These are phyloP conservation scores for Hypothenemus hampei DNA, from an alignment of 1,140 invertebrate species.

Conservation along the genomic window DNA sequence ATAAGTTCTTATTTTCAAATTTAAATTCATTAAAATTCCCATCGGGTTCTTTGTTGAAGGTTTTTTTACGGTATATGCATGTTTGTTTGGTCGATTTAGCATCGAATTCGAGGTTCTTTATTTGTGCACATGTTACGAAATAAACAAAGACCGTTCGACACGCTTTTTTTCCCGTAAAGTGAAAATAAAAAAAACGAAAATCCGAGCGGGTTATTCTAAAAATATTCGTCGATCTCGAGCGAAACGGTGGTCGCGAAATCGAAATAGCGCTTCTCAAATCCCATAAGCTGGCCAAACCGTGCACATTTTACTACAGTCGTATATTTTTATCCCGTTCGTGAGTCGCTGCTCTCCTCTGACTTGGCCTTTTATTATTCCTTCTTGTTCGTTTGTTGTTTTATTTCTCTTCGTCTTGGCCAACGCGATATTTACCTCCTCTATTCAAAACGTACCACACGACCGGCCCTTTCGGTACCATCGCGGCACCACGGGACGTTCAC, in stretches of 20 bases:
- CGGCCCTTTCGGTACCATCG: background rate
- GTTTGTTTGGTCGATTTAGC: too few species aligned
- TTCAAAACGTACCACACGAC: constrained; percentile 9
- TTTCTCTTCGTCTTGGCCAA: constrained; percentile 12
- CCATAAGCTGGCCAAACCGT: constrained; percentile 8
- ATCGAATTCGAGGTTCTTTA: too few species aligned
- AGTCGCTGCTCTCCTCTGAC: background rate
- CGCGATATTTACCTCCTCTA: too few species aligned
- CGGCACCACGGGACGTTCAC: constrained; percentile 17
- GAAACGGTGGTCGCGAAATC: constrained; percentile 20
- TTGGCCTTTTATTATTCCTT: constrained; percentile 5
- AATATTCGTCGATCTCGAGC: constrained; percentile 10
- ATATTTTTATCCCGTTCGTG: background rate
- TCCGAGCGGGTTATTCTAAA: constrained; percentile 12
- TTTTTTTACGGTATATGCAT: too few species aligned
- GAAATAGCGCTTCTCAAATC: constrained; percentile 10
- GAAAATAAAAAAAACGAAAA: constrained; percentile 9
- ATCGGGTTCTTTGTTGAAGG: too few species aligned
- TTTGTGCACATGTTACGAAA: background rate
- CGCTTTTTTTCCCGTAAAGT: constrained; percentile 5
- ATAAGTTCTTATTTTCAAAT: too few species aligned
- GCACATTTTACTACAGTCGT: constrained; percentile 8
- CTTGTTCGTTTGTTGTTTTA: constrained; percentile 14
- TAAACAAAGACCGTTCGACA: constrained; percentile 2
- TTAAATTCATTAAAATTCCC: too few species aligned